Evolutionary conservation across 2,113 vertebrate genomes (phyloP).

Genomic region (Dipodomys stephensi): DNA sequence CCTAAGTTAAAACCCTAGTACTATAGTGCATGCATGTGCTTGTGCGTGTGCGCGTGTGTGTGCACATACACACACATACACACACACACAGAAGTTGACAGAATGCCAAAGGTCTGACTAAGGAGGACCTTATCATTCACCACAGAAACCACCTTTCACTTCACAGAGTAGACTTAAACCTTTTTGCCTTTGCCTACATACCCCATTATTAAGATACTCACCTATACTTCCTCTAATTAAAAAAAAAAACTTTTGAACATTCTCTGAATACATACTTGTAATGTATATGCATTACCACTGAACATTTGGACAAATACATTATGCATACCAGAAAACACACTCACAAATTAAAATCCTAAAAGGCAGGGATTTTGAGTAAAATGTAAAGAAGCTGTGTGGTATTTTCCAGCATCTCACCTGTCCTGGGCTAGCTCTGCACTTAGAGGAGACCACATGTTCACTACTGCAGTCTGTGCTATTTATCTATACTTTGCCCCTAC

Average conservation of each 20-base stretch:
- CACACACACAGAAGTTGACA: no score
- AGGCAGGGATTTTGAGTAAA: background rate
- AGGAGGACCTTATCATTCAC: background rate
- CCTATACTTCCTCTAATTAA: background rate
- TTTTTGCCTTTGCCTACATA: background rate
- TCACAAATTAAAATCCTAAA: conserved; percentile 4
- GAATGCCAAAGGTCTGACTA: background rate
- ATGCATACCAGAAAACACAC: conserved; percentile 27
- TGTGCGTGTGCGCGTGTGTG: no score
- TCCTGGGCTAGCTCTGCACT: fast-evolving
- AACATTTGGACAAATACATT: background rate
- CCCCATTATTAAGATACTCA: background rate
- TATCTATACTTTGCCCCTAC: background rate
- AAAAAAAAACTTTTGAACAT: background rate
- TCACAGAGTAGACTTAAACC: background rate
- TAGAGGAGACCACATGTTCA: background rate
- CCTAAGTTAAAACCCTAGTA: no score
- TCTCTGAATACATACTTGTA: conserved; percentile 10
- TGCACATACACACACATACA: no score
- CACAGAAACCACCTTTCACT: background rate
- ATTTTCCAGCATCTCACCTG: background rate
- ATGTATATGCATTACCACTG: background rate
- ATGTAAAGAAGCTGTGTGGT: background rate
- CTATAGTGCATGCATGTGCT: no score
- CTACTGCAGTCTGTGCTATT: background rate